These are phyloP conservation scores for Drosophila nigricruria DNA, from an alignment of 2,888 invertebrate genomes.

Conservation along the genomic window DNA sequence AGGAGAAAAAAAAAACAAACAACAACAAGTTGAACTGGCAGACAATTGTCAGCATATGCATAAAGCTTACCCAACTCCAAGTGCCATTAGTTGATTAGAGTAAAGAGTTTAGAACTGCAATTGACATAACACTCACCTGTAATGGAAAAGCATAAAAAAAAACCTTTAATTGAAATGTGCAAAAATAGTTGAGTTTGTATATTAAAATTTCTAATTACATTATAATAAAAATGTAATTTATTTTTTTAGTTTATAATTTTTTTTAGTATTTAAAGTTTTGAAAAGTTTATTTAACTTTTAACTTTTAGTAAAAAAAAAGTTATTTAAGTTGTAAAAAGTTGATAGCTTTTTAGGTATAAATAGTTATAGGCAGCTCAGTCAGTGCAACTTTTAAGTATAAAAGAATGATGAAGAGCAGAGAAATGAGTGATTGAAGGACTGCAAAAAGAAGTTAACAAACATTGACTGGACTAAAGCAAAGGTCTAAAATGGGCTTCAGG, in stretches of 20 bases:
- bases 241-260: neutral
- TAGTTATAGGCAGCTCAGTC: neutral
- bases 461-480: neutral
- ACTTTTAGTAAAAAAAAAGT: neutral
- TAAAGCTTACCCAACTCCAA: constrained; percentile 27
- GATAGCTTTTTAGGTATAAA: neutral
- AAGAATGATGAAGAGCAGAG: neutral
- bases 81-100: constrained; percentile 21
- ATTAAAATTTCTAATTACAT: neutral
- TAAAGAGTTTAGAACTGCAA: constrained; percentile 1
- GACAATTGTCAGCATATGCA: constrained; percentile 39
- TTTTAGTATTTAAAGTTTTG: neutral
- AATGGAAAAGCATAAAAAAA: constrained; percentile 29
- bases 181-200: neutral
- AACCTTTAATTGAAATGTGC: constrained; percentile 5
- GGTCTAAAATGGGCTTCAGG: neutral
- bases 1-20: too few species aligned
- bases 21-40: neutral
- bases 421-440: neutral
- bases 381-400: neutral
- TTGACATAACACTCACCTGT: constrained; percentile 54
- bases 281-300: neutral
- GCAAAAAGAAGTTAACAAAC: neutral
- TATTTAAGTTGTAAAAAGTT: neutral
- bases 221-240: neutral